phyloP scores from a whole-genome alignment of 64 coral and sea anemone genomes.

The Dendronephthya gigantea region DNA sequence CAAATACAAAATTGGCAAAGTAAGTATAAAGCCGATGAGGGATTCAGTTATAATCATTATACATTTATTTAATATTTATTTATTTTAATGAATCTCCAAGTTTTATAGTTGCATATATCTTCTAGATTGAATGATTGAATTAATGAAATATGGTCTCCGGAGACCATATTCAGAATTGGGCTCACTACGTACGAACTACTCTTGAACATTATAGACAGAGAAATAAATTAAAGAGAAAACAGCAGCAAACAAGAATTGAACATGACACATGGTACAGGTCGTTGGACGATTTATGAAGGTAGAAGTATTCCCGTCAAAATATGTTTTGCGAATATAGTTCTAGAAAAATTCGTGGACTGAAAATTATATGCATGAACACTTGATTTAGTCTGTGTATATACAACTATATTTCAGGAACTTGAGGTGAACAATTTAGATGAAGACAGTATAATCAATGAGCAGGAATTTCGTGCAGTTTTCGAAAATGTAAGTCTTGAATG shows the following conservation, averaged over 20 bases:
- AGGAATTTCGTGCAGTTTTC: slow-evolving; percentile 78
- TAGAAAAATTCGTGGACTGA: too few species aligned
- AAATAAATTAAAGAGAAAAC: slow-evolving; percentile 58
- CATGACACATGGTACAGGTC: slow-evolving; percentile 78
- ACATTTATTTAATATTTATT: background rate
- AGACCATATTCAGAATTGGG: too few species aligned
- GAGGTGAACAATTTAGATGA: slow-evolving; percentile 98
- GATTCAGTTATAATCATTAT: background rate
- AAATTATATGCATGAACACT: too few species aligned
- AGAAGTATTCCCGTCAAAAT: too few species aligned
- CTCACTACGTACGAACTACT: too few species aligned
- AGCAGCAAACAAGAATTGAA: slow-evolving; percentile 69
- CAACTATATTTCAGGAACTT: slow-evolving; percentile 49
- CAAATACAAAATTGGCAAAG: slow-evolving; percentile 81
- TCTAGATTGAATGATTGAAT: too few species aligned
- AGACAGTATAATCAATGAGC: slow-evolving; percentile 91
- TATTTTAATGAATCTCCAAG: background rate
- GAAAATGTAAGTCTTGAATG: slow-evolving; percentile 51
- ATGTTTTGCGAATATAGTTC: too few species aligned
- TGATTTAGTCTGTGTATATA: too few species aligned
- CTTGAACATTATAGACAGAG: background rate
- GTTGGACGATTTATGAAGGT: slow-evolving; percentile 77
- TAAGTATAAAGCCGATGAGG: background rate
- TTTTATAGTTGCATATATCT: too few species aligned
- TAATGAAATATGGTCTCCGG: too few species aligned